phyloP scores from a whole-genome alignment of 2,888 invertebrate species.

The Homarus gammarus region DNA sequence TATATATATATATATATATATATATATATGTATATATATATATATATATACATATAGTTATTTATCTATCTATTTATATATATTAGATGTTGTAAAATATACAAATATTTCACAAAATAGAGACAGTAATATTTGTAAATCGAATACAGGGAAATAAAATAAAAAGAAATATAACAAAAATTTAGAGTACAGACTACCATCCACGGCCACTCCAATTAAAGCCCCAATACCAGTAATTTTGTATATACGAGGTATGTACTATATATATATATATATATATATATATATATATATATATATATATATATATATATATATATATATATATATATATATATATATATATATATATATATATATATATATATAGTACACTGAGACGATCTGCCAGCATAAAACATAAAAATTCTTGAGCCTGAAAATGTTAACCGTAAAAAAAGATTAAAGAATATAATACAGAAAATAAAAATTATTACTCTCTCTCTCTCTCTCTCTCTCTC shows the following conservation, averaged over 20 bases:
- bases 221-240: not conserved
- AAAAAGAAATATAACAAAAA: no score
- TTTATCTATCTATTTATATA: not conserved
- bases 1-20: slow-evolving; percentile 45
- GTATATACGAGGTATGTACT: slow-evolving; percentile 19
- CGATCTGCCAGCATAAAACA: no score
- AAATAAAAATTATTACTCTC: no score
- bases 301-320: slow-evolving; percentile 1
- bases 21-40: slow-evolving; percentile 33
- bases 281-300: slow-evolving; percentile 1
- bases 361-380: not conserved
- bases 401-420: no score
- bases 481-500: no score
- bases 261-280: slow-evolving; percentile 23
- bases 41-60: not conserved
- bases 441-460: no score
- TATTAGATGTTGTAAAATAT: not conserved
- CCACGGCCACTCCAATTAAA: not conserved
- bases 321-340: not conserved
- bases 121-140: no score
- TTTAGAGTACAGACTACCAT: no score
- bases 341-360: slow-evolving; percentile 15
- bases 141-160: no score
- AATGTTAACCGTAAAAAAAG: no score
- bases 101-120: no score